Evolutionary conservation across 2,888 invertebrate genomes (phyloP).

Genomic region (Apamea epomidion): DNA sequence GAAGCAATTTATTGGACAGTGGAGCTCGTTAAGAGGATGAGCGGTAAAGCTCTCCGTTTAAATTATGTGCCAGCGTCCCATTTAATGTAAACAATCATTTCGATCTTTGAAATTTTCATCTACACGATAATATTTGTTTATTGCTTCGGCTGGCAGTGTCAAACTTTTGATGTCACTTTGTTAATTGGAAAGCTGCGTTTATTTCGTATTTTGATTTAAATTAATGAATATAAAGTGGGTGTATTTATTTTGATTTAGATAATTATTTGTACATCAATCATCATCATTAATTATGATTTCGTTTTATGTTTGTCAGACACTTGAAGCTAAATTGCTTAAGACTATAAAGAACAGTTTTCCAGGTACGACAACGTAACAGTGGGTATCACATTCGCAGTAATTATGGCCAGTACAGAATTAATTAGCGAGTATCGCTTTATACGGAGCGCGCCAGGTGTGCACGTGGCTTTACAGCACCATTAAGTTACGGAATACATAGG

Average conservation of each 20-base stretch:
- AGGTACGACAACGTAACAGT: conserved; percentile 76
- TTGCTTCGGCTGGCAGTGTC: conserved; percentile 51
- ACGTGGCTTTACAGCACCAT: conserved; percentile 83
- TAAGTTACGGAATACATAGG: conserved; percentile 78
- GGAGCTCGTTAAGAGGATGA: conserved; percentile 85
- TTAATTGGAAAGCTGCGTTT: conserved; percentile 62
- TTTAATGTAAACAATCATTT: conserved; percentile 77
- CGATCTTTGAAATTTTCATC: conserved; percentile 68
- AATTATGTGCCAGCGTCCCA: conserved; percentile 79
- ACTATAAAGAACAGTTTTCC: conserved; percentile 76
- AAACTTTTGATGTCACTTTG: conserved; percentile 57
- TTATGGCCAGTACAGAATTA: conserved; percentile 85
- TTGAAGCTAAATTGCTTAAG: conserved; percentile 35
- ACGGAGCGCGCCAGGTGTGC: conserved; percentile 82
- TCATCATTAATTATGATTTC: conserved; percentile 45
- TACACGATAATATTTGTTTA: conserved; percentile 59
- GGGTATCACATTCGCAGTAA: conserved; percentile 81
- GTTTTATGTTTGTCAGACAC: conserved; percentile 14
- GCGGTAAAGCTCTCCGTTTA: conserved; percentile 80
- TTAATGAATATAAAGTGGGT: conserved; percentile 49
- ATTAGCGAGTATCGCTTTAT: conserved; percentile 82
- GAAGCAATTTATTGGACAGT: conserved; percentile 84
- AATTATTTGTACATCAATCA: conserved; percentile 52
- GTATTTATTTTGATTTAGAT: conserved; percentile 53
- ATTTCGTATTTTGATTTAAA: conserved; percentile 56